Conservation (phyloP, 2,888 invertebrate species). For the Pantelozetes paolii region DNA sequence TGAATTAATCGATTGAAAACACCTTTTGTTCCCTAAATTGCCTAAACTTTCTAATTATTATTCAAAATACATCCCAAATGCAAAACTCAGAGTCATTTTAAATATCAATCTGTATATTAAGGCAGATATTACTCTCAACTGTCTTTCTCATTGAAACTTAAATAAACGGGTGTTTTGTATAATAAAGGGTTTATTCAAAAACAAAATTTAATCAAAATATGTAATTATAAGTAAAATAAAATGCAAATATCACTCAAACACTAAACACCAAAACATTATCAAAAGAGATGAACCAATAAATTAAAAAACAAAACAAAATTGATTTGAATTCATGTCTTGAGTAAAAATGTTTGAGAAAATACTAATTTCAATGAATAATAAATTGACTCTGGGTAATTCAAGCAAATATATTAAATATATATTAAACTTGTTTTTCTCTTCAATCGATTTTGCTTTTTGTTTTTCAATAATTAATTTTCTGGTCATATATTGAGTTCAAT, state of each 20-base stretch:
- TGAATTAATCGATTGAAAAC: slow-evolving; percentile 15
- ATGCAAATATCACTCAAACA: background rate
- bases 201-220: background rate
- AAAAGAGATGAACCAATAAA: background rate
- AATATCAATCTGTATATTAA: background rate
- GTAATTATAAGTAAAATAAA: background rate
- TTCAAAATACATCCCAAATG: background rate
- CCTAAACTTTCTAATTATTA: background rate
- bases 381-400: too few species aligned
- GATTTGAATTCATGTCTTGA: background rate
- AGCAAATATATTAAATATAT: too few species aligned
- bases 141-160: background rate
- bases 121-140: background rate
- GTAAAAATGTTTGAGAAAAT: background rate
- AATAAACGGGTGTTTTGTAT: too few species aligned
- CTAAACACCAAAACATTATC: too few species aligned
- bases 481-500: background rate
- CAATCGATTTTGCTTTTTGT: too few species aligned
- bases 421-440: too few species aligned
- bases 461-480: background rate
- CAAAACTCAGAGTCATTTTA: too few species aligned
- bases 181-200: background rate
- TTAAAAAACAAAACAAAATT: background rate
- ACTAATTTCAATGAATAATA: too few species aligned
- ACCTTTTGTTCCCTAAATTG: background rate